A percentile compares a stretch with the other conserved stretches of the same genome.
phyloP scores from a whole-genome alignment of 2,888 invertebrate species.

The Cyclophora punctaria region DNA sequence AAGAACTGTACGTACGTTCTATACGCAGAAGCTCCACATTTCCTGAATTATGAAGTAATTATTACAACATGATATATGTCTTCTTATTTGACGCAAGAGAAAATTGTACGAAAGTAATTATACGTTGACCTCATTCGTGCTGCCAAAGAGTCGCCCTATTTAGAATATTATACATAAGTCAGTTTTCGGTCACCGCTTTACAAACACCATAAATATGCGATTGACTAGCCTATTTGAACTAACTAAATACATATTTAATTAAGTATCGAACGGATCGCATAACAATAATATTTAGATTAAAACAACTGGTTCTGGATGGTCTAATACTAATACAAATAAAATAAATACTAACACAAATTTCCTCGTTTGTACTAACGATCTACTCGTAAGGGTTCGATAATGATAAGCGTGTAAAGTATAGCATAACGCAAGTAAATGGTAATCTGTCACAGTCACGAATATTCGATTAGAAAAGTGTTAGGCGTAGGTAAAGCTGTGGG shows the following conservation, averaged over 20 bases:
- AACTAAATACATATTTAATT: slow-evolving; percentile 51
- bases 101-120: slow-evolving; percentile 5
- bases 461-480: slow-evolving; percentile 22
- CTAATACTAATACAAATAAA: too few relatives aligned
- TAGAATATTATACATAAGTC: slow-evolving; percentile 23
- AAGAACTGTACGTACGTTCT: neutral
- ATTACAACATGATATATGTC: slow-evolving; percentile 7
- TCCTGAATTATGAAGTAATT: slow-evolving; percentile 1
- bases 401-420: slow-evolving; percentile 6
- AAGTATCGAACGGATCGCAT: too few relatives aligned
- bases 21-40: slow-evolving; percentile 2
- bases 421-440: slow-evolving; percentile 2
- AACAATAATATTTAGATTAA: too few relatives aligned
- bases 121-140: slow-evolving; percentile 8
- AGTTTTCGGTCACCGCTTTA: slow-evolving; percentile 28
- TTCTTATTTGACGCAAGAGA: slow-evolving; percentile 3
- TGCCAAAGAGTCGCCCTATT: slow-evolving; percentile 16
- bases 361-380: too few relatives aligned
- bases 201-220: slow-evolving; percentile 32
- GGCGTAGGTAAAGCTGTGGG: slow-evolving; percentile 32
- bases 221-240: slow-evolving; percentile 45
- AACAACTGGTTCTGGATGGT: too few relatives aligned
- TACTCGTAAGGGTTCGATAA: slow-evolving; percentile 1
- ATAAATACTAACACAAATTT: too few relatives aligned
- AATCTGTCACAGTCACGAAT: slow-evolving; percentile 19